Percentiles rank a stretch among this genome's conserved stretches.
Evolutionary conservation across 2,888 invertebrate genomes (phyloP).

Genomic region (Allolobophora icterica): DNA sequence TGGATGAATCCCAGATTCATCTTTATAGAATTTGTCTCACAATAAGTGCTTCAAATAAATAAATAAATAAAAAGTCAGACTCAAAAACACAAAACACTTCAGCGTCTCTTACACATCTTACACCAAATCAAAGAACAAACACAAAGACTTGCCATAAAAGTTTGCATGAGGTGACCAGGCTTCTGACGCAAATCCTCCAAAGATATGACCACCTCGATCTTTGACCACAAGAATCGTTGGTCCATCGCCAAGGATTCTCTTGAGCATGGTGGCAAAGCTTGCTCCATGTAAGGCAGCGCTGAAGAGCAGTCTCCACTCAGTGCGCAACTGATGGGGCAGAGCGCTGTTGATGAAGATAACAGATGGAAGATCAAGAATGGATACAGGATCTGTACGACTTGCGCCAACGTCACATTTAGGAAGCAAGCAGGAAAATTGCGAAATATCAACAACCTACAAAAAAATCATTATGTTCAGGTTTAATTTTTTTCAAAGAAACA

Average conservation of each 20-base stretch:
- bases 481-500: neutral
- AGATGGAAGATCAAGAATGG: conserved; percentile 56
- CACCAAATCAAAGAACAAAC: neutral
- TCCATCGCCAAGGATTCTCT: conserved; percentile 57
- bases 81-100: neutral
- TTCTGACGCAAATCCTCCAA: conserved; percentile 86
- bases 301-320: conserved; percentile 81
- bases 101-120: neutral
- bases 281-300: conserved; percentile 71
- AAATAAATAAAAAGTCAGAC: neutral
- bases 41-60: neutral
- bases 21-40: too few species aligned
- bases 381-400: conserved; percentile 39
- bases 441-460: neutral
- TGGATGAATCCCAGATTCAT: too few species aligned
- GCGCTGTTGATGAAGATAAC: conserved; percentile 73
- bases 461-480: neutral
- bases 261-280: conserved; percentile 73
- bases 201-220: conserved; percentile 81
- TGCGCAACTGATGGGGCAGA: conserved; percentile 77
- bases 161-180: conserved; percentile 71
- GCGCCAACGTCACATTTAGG: neutral
- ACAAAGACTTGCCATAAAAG: conserved; percentile 13
- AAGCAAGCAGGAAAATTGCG: neutral
- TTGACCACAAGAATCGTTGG: conserved; percentile 77